Evolutionary conservation across 2,797 vertebrate genomes (phyloP), one percentile per base, ranked within the genome.

Genomic region (Chloroceryle inda): DNA sequence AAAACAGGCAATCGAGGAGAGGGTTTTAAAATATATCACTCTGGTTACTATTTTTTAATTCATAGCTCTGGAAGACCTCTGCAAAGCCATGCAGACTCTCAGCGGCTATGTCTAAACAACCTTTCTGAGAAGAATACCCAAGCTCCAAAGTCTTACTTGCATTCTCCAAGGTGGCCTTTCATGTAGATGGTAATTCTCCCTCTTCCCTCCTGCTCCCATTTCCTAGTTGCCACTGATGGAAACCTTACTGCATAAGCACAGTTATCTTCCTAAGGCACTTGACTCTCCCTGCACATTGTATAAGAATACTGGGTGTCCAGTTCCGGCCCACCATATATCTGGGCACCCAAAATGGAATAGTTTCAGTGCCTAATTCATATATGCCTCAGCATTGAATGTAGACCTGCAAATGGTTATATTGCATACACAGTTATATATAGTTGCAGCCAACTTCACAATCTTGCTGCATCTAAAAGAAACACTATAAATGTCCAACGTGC

Each of bases 401-500:
- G 81, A 78, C 45, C 40, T 68, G 53, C 22, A 84, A 72, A 62
- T 31, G 8, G 17, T 58, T 88, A 64, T 53, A 56, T 23, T 68
- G 37, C 38, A 80, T 22, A 59, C 24, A 58, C 19, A 62, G 55
- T 31, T 78, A 82, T 58, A 80, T 67, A 74, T 20, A 77, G 76
- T 17, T 56, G 44, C 40, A 81, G 88, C 53, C 90, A 92, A 74
- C 33, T 93, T 75, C 66, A 90, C 52, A 86, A 58, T 73, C 69
- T 83, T 62, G 47, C n/a, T 94, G 50, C 13, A 80, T 44, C 66
- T 91, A 80, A 87, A 90, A 92, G 38, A 93, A 91, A 94, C 20
- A 21, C 37, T 78, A 75, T 62, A 89, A 77, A 92, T 88, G 68
- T 72, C 49, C 61, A 56, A 68, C 53, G 67, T 20, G 38, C 67